Percentiles rank a stretch among this genome's conserved stretches.
These are phyloP conservation scores for Dolichotis patagonum DNA, from an alignment of 2,113 vertebrate genomes.

Conservation along the genomic window DNA sequence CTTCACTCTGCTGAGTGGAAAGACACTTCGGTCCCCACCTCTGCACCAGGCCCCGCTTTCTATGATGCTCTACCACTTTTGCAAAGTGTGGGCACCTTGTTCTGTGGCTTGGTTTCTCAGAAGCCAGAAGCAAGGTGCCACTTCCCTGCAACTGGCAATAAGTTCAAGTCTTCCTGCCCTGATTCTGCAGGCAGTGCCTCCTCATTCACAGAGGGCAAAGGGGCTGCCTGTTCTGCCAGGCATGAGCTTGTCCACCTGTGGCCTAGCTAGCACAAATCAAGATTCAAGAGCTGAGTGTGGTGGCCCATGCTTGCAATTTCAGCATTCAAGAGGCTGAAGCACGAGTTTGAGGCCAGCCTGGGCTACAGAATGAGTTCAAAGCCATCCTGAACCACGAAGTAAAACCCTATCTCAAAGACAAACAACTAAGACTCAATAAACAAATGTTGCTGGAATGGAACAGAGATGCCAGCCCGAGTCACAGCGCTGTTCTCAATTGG, in stretches of 20 bases:
- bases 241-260: accelerated
- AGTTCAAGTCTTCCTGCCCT: background rate
- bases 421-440: background rate
- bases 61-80: too few species aligned
- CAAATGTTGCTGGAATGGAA: accelerated
- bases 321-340: background rate
- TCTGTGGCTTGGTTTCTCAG: background rate
- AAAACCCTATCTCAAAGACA: background rate
- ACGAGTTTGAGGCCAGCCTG: background rate
- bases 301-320: too few species aligned
- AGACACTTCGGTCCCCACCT: accelerated
- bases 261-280: background rate
- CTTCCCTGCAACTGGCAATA: accelerated
- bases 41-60: background rate
- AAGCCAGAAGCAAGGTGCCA: background rate
- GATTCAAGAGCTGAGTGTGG: too few species aligned
- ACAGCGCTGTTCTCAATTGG: accelerated
- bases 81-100: background rate
- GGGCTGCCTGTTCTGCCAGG: too few species aligned
- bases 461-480: background rate
- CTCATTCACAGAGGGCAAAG: background rate
- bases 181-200: background rate
- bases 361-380: background rate
- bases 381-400: background rate
- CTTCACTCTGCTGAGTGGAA: accelerated